A percentile compares a stretch with the other conserved stretches of the same genome.
Conservation (phyloP, 92 coral and sea anemone genomes). For the Porites lobata region DNA sequence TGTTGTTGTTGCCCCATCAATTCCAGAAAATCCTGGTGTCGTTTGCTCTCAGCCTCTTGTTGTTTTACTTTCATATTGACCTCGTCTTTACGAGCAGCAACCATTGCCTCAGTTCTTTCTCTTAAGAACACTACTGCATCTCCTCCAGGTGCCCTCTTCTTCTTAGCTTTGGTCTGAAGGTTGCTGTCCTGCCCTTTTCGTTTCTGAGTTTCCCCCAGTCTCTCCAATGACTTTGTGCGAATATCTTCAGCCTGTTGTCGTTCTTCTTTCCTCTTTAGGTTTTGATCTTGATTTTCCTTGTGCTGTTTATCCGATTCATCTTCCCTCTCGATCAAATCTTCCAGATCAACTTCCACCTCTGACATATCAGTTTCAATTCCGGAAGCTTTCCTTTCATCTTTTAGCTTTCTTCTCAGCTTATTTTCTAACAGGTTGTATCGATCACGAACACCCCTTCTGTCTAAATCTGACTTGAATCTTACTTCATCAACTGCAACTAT, state of each 20-base stretch:
- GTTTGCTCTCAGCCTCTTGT: not conserved
- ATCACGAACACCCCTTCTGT: no score
- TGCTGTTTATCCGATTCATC: constrained; percentile 41
- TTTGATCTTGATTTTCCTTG: constrained; percentile 12
- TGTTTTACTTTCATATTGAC: constrained; percentile 5
- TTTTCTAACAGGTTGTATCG: no score
- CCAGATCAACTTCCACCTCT: not conserved
- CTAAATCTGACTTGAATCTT: not conserved
- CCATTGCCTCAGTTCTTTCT: constrained; percentile 48
- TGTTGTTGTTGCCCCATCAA: constrained; percentile 9
- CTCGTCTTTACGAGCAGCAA: constrained; percentile 34
- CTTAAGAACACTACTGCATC: constrained; percentile 29
- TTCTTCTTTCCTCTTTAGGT: constrained; percentile 27
- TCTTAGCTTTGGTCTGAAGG: not conserved
- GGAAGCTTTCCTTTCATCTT: no score
- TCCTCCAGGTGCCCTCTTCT: constrained; percentile 29
- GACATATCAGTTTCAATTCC: not conserved
- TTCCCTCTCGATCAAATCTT: constrained; percentile 48
- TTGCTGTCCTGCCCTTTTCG: not conserved
- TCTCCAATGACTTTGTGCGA: constrained; percentile 28
- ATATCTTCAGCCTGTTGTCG: constrained; percentile 35
- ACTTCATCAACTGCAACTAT: not conserved
- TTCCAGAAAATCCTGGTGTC: not conserved
- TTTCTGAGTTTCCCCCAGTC: constrained; percentile 42
- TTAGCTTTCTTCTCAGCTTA: no score